Evolutionary conservation across 2,888 invertebrate genomes (phyloP), one percentile per base, ranked within the genome.

Genomic region (Tetragonisca angustula): DNA sequence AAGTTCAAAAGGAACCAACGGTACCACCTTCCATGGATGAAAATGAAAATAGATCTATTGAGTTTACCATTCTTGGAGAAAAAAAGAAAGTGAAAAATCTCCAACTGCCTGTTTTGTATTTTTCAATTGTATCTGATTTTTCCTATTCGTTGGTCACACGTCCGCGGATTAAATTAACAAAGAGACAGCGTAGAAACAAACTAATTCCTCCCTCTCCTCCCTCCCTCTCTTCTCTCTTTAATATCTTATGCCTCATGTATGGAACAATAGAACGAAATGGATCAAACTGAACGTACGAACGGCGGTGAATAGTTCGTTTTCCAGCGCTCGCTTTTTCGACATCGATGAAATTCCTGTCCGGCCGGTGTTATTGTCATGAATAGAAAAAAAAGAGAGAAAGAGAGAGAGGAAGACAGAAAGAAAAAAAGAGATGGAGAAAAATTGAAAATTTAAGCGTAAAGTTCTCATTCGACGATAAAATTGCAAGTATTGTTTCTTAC

Each of bases 241-340:
- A 76, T 69, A 76, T 70, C 52, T 70, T 52, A 36, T 69, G 36
- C 24, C 24, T 21, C 24, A 5, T 21, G 69, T 15, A 54, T 21
- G 62, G 76, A 62, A 76, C 76, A 76, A 76, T 76, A 61, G 76
- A 52, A 24, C 15, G 62, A 76, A 76, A 76, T 76, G 69, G 68
- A 76, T 36, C 52, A 70, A 76, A 76, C 69, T 62, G 69, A 70
- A 70, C 62, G 69, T n/a, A 36, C 52, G 49, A 54, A 62, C 69
- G 36, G 52, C 52, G 19, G n/a, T 76, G 76, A 76, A 76, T 76
- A 76, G 76, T 69, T 76, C 76, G 76, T 76, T 76, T 76, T 70
- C 62, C 76, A 70, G 69, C 43, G 56, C 50, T 76, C 62, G 56
- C 36, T 76, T 76, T 76, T 69, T 76, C 61, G 69, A 76, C 52